phyloP scores from a whole-genome alignment of 1,140 invertebrate genomes.

The Portunus trituberculatus region DNA sequence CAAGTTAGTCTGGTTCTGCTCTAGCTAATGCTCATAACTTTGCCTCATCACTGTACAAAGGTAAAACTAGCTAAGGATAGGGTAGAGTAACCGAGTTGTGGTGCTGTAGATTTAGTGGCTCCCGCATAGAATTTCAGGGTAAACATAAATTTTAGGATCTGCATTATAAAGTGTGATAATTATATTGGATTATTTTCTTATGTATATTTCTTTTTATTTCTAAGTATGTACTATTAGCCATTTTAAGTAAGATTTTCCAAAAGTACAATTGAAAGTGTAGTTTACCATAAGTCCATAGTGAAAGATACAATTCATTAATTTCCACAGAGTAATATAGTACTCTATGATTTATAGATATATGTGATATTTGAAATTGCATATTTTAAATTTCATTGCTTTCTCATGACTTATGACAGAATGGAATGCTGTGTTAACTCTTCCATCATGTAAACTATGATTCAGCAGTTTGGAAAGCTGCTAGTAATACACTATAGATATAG shows the following conservation, averaged over 20 bases:
- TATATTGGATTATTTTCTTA: neutral
- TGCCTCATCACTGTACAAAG: constrained; percentile 11
- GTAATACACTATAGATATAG: neutral
- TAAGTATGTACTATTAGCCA: neutral
- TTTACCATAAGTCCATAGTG: neutral
- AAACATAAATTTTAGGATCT: neutral
- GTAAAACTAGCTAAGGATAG: neutral
- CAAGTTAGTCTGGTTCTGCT: too few species aligned
- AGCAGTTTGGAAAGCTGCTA: neutral
- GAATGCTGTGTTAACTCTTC: neutral
- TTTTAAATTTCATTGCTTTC: neutral
- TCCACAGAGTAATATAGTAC: too few species aligned
- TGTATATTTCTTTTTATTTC: neutral
- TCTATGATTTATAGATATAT: too few species aligned
- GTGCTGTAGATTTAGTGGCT: neutral
- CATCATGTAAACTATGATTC: neutral
- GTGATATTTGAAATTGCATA: neutral
- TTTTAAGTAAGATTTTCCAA: neutral
- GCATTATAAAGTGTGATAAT: neutral
- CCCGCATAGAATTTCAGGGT: neutral
- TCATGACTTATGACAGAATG: neutral
- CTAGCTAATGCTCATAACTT: neutral
- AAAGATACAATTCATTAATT: neutral
- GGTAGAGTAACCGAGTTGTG: neutral
- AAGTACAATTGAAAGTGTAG: neutral